Percentiles rank a stretch among this genome's conserved stretches.
Evolutionary conservation across 2,888 invertebrate species (phyloP).

Genomic region (Eugnorisma glareosa): DNA sequence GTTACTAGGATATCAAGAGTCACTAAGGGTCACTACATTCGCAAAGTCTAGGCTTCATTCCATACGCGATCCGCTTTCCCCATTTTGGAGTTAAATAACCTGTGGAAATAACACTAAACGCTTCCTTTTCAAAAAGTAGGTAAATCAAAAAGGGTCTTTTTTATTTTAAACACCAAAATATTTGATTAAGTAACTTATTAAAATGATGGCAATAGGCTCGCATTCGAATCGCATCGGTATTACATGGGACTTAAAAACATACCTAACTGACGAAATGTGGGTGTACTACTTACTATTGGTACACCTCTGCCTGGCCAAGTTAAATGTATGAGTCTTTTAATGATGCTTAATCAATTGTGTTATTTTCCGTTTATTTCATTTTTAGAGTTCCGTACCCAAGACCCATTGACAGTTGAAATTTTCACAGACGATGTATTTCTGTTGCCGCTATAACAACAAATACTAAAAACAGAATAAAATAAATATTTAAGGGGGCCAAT

Average conservation of each 20-base stretch:
- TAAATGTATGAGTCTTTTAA: too few species aligned
- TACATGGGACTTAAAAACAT: too few species aligned
- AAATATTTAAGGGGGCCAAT: too few species aligned
- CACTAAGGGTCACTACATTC: background rate
- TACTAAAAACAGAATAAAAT: too few species aligned
- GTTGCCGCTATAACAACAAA: too few species aligned
- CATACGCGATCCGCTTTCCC: background rate
- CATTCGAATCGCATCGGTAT: too few species aligned
- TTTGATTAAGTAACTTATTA: background rate
- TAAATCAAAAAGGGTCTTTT: background rate
- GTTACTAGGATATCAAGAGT: slow-evolving; percentile 37
- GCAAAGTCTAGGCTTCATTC: background rate
- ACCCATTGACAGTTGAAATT: too few species aligned
- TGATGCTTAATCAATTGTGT: too few species aligned
- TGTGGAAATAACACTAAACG: background rate
- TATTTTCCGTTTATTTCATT: too few species aligned
- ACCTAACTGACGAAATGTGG: too few species aligned
- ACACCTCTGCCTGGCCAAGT: background rate
- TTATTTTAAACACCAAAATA: background rate
- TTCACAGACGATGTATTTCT: too few species aligned
- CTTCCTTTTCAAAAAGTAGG: background rate
- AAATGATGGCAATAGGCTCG: background rate
- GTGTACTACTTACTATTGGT: background rate
- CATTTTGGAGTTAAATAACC: background rate
- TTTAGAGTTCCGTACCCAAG: too few species aligned